Percentiles rank a stretch among this genome's conserved stretches.
Conservation (phyloP, 2,888 invertebrate genomes). For the Drosophila parthenogenetica region DNA sequence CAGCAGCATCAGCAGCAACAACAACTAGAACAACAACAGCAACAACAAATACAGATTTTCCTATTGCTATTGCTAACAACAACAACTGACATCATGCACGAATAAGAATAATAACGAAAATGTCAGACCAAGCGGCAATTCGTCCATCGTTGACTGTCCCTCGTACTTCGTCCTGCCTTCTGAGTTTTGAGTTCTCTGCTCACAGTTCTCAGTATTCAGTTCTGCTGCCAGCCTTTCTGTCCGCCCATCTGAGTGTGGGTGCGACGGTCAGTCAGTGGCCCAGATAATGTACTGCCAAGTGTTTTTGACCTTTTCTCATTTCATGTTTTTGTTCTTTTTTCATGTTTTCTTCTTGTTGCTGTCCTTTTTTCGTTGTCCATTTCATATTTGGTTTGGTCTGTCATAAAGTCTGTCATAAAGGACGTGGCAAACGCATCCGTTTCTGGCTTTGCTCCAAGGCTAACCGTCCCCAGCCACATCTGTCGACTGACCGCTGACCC, state of each 20-base stretch:
- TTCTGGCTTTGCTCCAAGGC: constrained; percentile 47
- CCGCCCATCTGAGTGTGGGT: constrained; percentile 42
- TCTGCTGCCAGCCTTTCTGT: constrained; percentile 6
- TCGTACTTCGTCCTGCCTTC: constrained; percentile 5
- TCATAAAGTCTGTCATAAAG: constrained; percentile 47
- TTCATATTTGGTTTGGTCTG: constrained; percentile 57
- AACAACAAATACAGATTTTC: constrained; percentile 9
- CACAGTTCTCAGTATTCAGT: not conserved
- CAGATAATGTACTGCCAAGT: constrained; percentile 79
- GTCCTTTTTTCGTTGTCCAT: constrained; percentile 42
- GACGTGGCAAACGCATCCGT: constrained; percentile 38
- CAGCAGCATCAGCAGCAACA: constrained; percentile 42
- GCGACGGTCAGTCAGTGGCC: constrained; percentile 67
- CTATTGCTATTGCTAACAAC: constrained; percentile 24
- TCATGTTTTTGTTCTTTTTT: constrained; percentile 9
- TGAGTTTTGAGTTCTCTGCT: constrained; percentile 2
- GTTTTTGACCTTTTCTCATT: constrained; percentile 72
- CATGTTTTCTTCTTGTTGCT: constrained; percentile 20
- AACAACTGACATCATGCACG: constrained; percentile 67
- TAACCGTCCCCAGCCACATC: constrained; percentile 5
- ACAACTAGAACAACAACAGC: constrained; percentile 15
- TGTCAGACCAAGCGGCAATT: constrained; percentile 66
- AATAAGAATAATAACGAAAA: constrained; percentile 79
- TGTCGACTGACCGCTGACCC: constrained; percentile 3
- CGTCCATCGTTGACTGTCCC: constrained; percentile 45